Evolutionary conservation across 1,140 invertebrate species (phyloP).

Genomic region (Diuraphis noxia): DNA sequence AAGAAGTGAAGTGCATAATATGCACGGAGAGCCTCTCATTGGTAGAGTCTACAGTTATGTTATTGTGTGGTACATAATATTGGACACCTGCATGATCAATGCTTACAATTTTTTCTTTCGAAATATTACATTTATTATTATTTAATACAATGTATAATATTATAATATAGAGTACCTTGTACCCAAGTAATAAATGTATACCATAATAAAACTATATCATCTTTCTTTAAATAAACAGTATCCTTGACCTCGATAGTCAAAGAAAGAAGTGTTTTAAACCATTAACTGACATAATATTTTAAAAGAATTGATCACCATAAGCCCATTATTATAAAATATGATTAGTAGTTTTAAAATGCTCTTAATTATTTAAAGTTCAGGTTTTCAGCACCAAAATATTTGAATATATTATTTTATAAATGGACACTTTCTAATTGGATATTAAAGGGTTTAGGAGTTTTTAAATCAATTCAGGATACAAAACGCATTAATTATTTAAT

Average conservation of each 20-base stretch:
- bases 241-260: neutral
- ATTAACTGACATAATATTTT: neutral
- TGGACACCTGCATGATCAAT: neutral
- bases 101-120: neutral
- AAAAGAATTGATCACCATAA: neutral
- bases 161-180: neutral
- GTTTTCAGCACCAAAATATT: neutral
- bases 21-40: neutral
- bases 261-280: neutral
- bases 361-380: neutral
- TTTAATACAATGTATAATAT: neutral
- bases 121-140: slow-evolving; percentile 2
- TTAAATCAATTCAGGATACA: neutral
- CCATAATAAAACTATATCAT: neutral
- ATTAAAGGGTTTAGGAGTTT: neutral
- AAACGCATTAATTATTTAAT: neutral
- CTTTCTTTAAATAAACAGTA: neutral
- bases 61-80: slow-evolving; percentile 16
- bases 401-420: neutral
- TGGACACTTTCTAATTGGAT: neutral
- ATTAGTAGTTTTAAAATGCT: neutral
- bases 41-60: slow-evolving; percentile 38
- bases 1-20: neutral
- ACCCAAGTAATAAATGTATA: neutral
- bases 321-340: neutral